Evolutionary conservation across 23 tunicate genomes (phyloP), one percentile per base, ranked within the genome.

Genomic region (Trididemnum miniatum): DNA sequence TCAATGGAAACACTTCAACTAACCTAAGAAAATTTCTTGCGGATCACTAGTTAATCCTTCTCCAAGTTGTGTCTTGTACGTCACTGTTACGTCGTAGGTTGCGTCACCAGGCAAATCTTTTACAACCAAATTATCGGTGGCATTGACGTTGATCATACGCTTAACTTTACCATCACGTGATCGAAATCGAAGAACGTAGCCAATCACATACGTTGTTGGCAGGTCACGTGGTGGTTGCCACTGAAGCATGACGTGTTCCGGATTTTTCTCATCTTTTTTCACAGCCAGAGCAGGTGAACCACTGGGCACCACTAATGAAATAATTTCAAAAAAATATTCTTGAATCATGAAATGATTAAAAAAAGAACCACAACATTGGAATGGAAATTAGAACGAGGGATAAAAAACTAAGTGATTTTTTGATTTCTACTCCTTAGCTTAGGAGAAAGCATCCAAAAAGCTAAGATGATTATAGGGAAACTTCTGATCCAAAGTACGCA

Each of bases 31-130:
- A 27, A 89, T 65, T 35, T 79, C 82, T 4, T 35, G 27, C 22
- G 66, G 75, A 51, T 72, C 78, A 72, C 96, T 90, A 4, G 85
- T 80, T 35, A 63, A n/a, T 33, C 96, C 96, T 75, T 90, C 89
- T 23, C 96, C 96, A 0, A 90, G 71, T 34, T 31, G 30, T 1
- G 96, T 90, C 22, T 51, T 79, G 74, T 81, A 90, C 44, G 89
- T 80, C 28, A 90, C 60, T 24, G 77, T 54, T 23, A 72, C 89
- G 36, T 69, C 44, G 31, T 81, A 82, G 32, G 69, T 73, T 18
- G 78, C 38, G 20, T 65, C 82, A 18, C 30, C 27, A 49, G 82
- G 82, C 12, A 87, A 44, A 33, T 81, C 82, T 0, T 65, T 34
- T 34, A 90, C 2, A 29, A 32, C 34, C 38, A 23, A 27, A 33